phyloP scores from a whole-genome alignment of 2,888 invertebrate genomes.

The Heliconius ethilla region DNA sequence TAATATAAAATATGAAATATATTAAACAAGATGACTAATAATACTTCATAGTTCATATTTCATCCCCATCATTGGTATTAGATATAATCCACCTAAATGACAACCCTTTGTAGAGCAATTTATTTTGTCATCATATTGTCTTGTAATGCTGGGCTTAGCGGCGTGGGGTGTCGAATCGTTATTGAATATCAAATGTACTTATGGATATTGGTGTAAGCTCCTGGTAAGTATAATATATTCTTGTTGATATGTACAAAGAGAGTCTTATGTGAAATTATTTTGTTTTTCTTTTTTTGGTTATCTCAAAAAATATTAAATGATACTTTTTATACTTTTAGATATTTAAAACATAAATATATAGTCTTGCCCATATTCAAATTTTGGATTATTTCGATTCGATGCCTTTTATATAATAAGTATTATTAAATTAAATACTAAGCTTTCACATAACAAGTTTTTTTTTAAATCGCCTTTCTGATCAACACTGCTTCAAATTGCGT shows the following conservation, averaged over 20 bases:
- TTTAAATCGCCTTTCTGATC: too few species aligned
- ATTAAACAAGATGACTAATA: not conserved
- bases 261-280: not conserved
- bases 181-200: slow-evolving; percentile 39
- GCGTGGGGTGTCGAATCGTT: slow-evolving; percentile 55
- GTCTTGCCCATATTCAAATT: too few species aligned
- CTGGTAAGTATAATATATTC: not conserved
- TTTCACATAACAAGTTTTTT: too few species aligned
- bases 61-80: slow-evolving; percentile 50
- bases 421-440: too few species aligned
- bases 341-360: too few species aligned
- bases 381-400: too few species aligned
- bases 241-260: not conserved
- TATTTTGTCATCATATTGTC: slow-evolving; percentile 69
- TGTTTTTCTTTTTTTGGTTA: not conserved
- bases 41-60: slow-evolving; percentile 23
- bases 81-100: slow-evolving; percentile 55
- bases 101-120: slow-evolving; percentile 65
- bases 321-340: too few species aligned
- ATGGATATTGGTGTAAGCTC: slow-evolving; percentile 6
- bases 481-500: too few species aligned
- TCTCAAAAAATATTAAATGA: too few species aligned
- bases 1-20: not conserved
- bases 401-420: too few species aligned
- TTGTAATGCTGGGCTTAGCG: slow-evolving; percentile 58